These are phyloP conservation scores for Drosophila arizonae DNA, from an alignment of 1,140 invertebrate species.

Conservation along the genomic window DNA sequence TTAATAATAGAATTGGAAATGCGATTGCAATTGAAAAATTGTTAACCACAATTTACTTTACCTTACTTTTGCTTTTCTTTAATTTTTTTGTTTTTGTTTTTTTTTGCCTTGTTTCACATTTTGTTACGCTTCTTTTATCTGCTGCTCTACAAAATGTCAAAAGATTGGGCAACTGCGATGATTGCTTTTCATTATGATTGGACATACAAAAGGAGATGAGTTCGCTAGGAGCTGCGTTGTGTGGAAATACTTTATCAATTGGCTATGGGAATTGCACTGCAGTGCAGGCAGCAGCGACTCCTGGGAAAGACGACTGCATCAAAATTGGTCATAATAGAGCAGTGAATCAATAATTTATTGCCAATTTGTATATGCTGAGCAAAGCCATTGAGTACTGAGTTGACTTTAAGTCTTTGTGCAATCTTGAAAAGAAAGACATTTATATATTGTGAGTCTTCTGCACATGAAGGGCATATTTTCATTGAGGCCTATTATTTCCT, in stretches of 20 bases:
- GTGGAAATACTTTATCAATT: constrained; percentile 14
- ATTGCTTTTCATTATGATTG: constrained; percentile 27
- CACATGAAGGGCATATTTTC: no score
- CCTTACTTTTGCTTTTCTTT: no score
- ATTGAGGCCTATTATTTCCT: no score
- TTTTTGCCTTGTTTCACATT: constrained; percentile 18
- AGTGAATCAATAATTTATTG: no score
- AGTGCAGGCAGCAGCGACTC: neutral
- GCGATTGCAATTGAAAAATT: constrained; percentile 71
- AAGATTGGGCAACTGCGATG: constrained; percentile 55
- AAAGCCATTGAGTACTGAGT: no score
- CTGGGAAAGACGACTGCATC: neutral
- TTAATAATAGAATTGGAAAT: constrained; percentile 70
- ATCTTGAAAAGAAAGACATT: no score
- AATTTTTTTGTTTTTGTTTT: no score
- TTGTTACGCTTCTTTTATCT: constrained; percentile 40
- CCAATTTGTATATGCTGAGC: no score
- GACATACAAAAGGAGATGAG: constrained; percentile 32
- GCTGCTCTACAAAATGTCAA: constrained; percentile 60
- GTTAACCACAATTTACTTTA: constrained; percentile 40
- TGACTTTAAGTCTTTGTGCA: no score
- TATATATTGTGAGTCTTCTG: no score
- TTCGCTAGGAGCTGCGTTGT: constrained; percentile 13
- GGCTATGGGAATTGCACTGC: constrained; percentile 9
- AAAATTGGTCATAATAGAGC: no score